Conservation (phyloP, 2,797 vertebrate genomes). For the Pseudotriccus pelzelni region DNA sequence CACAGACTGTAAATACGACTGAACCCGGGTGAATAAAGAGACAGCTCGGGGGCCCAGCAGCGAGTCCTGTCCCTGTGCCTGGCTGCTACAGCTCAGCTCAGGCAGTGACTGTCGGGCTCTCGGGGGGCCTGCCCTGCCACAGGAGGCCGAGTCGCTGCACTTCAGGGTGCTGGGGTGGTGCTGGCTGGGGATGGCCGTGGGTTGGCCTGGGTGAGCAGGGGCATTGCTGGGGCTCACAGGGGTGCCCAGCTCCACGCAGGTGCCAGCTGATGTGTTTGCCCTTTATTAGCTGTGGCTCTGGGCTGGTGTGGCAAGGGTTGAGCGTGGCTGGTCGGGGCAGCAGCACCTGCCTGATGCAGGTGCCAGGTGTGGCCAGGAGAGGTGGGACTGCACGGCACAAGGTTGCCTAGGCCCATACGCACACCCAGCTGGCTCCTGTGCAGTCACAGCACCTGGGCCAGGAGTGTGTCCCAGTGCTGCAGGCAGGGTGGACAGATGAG, state of each 20-base stretch:
- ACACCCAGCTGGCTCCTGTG: neutral
- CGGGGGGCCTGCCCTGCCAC: accelerated
- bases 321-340: neutral
- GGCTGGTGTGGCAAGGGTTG: neutral
- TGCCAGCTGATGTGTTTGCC: accelerated
- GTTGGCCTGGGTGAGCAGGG: neutral
- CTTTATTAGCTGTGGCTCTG: neutral
- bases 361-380: neutral
- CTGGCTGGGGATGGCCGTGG: too few relatives aligned
- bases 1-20: neutral
- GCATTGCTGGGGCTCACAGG: accelerated
- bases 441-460: neutral
- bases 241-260: neutral
- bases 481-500: neutral
- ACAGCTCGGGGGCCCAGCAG: neutral
- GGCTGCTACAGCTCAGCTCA: accelerated
- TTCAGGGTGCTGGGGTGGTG: too few relatives aligned
- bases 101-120: accelerated
- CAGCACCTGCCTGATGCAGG: neutral
- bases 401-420: accelerated
- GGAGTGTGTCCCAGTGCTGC: neutral
- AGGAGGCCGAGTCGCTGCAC: accelerated
- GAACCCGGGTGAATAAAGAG: slow-evolving; percentile 11
- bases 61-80: neutral
- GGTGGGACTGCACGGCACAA: accelerated